phyloP scores from a whole-genome alignment of 2,888 invertebrate species.

The Bhutanitis thaidina region DNA sequence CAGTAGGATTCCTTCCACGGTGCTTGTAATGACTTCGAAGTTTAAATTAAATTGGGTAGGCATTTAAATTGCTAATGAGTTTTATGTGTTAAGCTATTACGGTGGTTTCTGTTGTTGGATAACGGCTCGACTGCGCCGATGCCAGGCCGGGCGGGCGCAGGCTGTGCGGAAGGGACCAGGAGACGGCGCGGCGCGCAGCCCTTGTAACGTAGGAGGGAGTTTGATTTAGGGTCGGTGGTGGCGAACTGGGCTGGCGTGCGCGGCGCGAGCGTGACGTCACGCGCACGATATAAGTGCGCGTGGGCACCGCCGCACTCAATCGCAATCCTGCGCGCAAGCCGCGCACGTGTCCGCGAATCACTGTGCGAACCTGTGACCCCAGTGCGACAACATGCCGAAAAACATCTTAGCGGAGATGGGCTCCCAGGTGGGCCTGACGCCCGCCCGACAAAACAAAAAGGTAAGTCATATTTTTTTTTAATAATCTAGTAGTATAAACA shows the following conservation, averaged over 20 bases:
- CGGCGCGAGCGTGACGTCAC: slow-evolving; percentile 43
- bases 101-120: no score
- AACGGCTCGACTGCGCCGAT: no score
- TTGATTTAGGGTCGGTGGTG: no score
- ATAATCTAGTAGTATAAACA: not conserved
- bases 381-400: slow-evolving; percentile 67
- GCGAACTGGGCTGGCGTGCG: not conserved
- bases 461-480: slow-evolving; percentile 34
- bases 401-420: slow-evolving; percentile 74
- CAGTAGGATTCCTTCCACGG: no score
- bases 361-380: slow-evolving; percentile 26
- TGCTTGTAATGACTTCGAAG: no score
- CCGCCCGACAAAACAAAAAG: slow-evolving; percentile 61
- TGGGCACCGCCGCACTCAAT: slow-evolving; percentile 50
- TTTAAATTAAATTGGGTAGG: no score
- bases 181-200: not conserved
- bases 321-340: slow-evolving; percentile 51
- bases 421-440: slow-evolving; percentile 72
- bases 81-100: no score
- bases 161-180: no score
- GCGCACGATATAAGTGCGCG: slow-evolving; percentile 47
- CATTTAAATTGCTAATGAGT: no score
- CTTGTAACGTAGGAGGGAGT: not conserved
- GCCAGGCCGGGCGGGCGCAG: no score
- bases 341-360: slow-evolving; percentile 36